Evolutionary conservation across 2,888 invertebrate species (phyloP).

Genomic region (Glaucopsyche alexis): DNA sequence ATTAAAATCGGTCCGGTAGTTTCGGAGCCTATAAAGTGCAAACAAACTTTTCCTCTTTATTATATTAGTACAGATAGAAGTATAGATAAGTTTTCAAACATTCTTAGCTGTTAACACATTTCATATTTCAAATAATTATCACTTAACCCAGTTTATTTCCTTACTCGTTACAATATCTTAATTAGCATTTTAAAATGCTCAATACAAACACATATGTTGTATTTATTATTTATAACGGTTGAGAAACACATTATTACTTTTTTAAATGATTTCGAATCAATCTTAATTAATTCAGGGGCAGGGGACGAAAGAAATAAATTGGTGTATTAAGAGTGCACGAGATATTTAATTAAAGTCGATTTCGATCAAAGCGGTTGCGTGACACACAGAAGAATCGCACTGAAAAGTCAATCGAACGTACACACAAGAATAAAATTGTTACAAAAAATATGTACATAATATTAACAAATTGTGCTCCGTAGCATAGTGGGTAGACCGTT

Average conservation of each 20-base stretch:
- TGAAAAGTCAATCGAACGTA: constrained; percentile 43
- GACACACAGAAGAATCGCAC: constrained; percentile 61
- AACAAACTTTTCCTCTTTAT: no score
- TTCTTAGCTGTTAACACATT: background rate
- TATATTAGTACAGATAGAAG: no score
- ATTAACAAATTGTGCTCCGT: no score
- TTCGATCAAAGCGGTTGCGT: constrained; percentile 69
- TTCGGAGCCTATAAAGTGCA: no score
- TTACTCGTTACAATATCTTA: background rate
- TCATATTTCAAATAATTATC: background rate
- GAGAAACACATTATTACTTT: constrained; percentile 46
- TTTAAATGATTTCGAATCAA: constrained; percentile 64
- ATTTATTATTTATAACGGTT: constrained; percentile 23
- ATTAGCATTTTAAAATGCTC: constrained; percentile 15
- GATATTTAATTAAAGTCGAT: constrained; percentile 75
- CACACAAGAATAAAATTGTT: constrained; percentile 36
- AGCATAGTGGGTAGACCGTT: no score
- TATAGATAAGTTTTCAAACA: background rate
- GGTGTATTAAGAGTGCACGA: constrained; percentile 69
- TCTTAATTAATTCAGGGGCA: constrained; percentile 70
- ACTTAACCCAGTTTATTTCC: background rate
- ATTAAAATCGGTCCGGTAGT: no score
- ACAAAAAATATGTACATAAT: background rate
- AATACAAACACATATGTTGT: background rate
- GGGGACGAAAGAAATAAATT: constrained; percentile 68